These are phyloP conservation scores for Dendrophyllia cribrosa DNA, from an alignment of 64 coral and sea anemone species.

Conservation along the genomic window DNA sequence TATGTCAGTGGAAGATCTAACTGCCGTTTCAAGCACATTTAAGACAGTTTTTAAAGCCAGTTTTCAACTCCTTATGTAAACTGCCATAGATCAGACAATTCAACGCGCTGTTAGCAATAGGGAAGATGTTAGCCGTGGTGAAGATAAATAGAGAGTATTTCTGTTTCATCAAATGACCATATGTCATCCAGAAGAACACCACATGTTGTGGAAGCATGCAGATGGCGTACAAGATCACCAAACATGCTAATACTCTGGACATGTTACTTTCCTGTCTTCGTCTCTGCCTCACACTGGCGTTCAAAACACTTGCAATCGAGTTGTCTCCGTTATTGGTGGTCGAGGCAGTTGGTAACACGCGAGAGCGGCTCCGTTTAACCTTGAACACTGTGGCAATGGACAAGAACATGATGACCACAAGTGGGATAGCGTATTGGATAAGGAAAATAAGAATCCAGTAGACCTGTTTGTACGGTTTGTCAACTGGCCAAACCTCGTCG, in stretches of 20 bases:
- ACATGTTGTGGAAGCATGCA: slow-evolving; percentile 92
- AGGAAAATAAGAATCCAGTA: slow-evolving; percentile 92
- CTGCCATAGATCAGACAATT: slow-evolving; percentile 82
- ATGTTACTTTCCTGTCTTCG: slow-evolving; percentile 69
- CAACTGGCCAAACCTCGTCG: slow-evolving; percentile 61
- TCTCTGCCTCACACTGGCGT: slow-evolving; percentile 52
- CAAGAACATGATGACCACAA: slow-evolving; percentile 52
- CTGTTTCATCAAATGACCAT: slow-evolving; percentile 64
- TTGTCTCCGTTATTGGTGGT: background rate
- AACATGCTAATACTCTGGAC: slow-evolving; percentile 67
- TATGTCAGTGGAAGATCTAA: too few relatives aligned
- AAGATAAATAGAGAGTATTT: slow-evolving; percentile 87
- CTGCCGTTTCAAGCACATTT: background rate
- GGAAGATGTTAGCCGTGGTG: slow-evolving; percentile 77
- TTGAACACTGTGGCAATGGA: slow-evolving; percentile 70
- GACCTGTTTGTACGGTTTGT: slow-evolving; percentile 43
- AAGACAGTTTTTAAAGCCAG: slow-evolving; percentile 64
- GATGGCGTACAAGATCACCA: slow-evolving; percentile 74
- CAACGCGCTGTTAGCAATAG: slow-evolving; percentile 86
- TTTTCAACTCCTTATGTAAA: slow-evolving; percentile 78
- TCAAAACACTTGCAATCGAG: background rate
- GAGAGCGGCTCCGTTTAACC: slow-evolving; percentile 54
- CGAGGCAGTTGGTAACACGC: slow-evolving; percentile 55
- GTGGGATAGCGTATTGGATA: slow-evolving; percentile 80
- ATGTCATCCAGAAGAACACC: slow-evolving; percentile 83